These are phyloP conservation scores for Kryptolebias marmoratus DNA, from an alignment of 2,113 vertebrate species.

Conservation along the genomic window DNA sequence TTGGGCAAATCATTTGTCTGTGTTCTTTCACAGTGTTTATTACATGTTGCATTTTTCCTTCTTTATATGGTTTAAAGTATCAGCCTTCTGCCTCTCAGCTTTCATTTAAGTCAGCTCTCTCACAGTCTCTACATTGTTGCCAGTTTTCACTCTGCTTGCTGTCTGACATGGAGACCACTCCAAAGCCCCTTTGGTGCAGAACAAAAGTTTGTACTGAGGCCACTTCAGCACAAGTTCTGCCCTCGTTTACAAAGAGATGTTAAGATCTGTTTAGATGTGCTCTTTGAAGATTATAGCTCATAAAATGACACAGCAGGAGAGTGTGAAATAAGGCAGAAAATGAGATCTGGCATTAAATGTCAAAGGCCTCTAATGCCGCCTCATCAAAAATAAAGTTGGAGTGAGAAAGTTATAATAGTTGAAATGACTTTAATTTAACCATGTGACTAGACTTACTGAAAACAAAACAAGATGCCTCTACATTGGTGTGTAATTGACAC, in stretches of 20 bases:
- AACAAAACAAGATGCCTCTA: neutral
- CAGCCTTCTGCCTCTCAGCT: neutral
- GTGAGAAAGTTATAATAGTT: neutral
- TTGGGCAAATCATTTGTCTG: neutral
- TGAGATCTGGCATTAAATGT: neutral
- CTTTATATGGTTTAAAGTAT: neutral
- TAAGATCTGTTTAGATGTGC: conserved; percentile 9
- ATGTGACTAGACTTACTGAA: neutral
- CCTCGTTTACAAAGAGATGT: conserved; percentile 23
- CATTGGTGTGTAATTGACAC: neutral
- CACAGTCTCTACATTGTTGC: conserved; percentile 18
- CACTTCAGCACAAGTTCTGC: conserved; percentile 8
- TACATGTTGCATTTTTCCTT: conserved; percentile 7
- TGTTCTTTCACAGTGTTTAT: neutral
- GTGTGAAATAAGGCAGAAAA: conserved; percentile 11
- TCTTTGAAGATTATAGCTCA: conserved; percentile 27
- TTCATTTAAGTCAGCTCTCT: neutral
- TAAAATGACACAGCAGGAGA: conserved; percentile 10
- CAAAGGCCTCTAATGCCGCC: neutral
- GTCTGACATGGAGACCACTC: conserved; percentile 39
- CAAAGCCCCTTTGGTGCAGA: conserved; percentile 37
- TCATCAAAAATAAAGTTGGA: neutral
- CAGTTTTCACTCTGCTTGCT: conserved; percentile 17
- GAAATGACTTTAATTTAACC: neutral
- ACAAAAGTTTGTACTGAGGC: conserved; percentile 24